Evolutionary conservation across 2,888 invertebrate genomes (phyloP).

Genomic region (Acanthosoma haemorrhoidale): DNA sequence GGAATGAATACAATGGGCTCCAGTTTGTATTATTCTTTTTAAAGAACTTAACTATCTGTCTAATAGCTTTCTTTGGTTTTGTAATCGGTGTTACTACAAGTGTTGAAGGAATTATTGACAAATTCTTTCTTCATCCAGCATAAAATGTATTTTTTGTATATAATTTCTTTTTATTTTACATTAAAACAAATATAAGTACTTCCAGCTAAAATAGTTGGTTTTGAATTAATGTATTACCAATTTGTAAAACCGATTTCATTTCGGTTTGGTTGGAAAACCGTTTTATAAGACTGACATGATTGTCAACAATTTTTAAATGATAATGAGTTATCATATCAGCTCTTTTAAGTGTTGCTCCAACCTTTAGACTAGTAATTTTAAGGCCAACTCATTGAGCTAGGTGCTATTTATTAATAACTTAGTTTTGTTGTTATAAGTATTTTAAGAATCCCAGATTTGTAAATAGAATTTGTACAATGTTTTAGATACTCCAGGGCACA

Average conservation of each 20-base stretch:
- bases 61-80: conserved; percentile 63
- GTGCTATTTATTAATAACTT: conserved; percentile 7
- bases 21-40: conserved; percentile 42
- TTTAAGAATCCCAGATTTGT: not conserved
- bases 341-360: conserved; percentile 9
- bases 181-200: not conserved
- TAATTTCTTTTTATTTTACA: not conserved
- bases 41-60: conserved; percentile 48
- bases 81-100: conserved; percentile 66
- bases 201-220: not conserved
- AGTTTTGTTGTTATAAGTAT: conserved; percentile 19
- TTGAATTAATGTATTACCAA: not conserved
- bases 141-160: not conserved
- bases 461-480: not conserved
- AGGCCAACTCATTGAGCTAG: not conserved
- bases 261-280: conserved; percentile 25
- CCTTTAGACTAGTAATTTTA: not conserved
- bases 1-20: conserved; percentile 59
- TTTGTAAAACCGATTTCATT: not conserved
- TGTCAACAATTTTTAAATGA: conserved; percentile 1
- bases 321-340: conserved; percentile 10
- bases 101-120: conserved; percentile 57
- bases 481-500: not conserved
- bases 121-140: conserved; percentile 48
- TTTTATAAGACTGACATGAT: conserved; percentile 32